Conservation (phyloP, 2,888 invertebrate species). For the Neoitamus cyanurus region DNA sequence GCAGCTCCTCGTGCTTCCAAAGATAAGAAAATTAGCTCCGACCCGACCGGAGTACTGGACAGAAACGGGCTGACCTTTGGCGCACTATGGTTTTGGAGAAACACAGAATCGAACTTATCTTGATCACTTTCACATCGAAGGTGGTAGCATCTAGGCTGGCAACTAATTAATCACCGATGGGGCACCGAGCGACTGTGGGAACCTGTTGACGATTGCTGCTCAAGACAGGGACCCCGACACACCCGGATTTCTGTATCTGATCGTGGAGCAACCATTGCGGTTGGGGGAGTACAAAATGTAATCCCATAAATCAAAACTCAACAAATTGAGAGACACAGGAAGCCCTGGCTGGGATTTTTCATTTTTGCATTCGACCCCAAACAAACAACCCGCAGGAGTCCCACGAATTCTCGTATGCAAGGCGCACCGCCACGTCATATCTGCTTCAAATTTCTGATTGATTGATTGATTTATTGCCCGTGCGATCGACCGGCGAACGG, state of each 20-base stretch:
- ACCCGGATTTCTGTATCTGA: constrained; percentile 6
- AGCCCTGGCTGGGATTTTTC: not conserved
- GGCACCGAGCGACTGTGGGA: not conserved
- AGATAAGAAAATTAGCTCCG: constrained; percentile 9
- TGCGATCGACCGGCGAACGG: not conserved
- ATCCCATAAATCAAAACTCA: not conserved
- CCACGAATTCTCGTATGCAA: not conserved
- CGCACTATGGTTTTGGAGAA: not conserved
- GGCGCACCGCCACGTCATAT: not conserved
- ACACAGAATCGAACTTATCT: constrained; percentile 32
- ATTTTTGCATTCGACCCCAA: not conserved
- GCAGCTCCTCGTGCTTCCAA: not conserved
- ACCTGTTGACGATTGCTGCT: constrained; percentile 28
- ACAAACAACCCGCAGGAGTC: not conserved
- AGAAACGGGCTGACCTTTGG: not conserved
- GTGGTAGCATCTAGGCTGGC: not conserved
- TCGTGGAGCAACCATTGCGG: not conserved
- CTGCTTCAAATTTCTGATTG: constrained; percentile 11
- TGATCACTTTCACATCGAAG: not conserved
- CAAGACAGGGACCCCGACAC: not conserved
- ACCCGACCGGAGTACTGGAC: not conserved
- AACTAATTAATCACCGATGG: constrained; percentile 28
- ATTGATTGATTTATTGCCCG: constrained; percentile 38
- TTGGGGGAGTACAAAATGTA: not conserved
- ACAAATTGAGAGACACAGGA: not conserved